Base-by-base conservation (phyloP, 2,113 vertebrate species). In the Vidua chalybeata region DNA sequence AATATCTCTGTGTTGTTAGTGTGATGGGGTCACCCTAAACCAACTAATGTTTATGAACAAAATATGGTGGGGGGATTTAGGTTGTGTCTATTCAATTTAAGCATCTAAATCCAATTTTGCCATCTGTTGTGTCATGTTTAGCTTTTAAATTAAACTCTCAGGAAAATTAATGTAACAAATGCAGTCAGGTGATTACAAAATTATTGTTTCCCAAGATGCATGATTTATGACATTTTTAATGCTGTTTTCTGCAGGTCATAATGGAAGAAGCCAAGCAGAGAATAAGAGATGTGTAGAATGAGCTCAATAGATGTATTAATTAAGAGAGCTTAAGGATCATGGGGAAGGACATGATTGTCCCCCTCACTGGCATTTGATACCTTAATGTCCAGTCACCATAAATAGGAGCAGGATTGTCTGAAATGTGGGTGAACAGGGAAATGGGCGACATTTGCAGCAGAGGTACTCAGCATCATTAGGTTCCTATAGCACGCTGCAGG, bases 111-210 rank as follows among this genome's bases (percentile, higher is more conserved):
- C 48, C 11, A 86, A 48, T 95, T 92, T 83, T 1, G 1, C 58
- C 54, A 73, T 86, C 67, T 92, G 20, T 83, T 80, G 22, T 74
- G 71, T 73, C 92, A 62, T 35, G 31, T 76, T 95, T 73, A 80
- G 72, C 46, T 90, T 90, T 93, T 74, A 85, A 88, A 90, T 94
- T 69, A 94, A 90, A 51, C 51, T 92, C 37, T 93, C 11, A 51
- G 63, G 63, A 77, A 85, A 84, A 97, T 74, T 22, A 86, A 48
- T 46, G 11, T 66, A 62, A 46, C 0, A 1, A 79, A 48, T 21
- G 5, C 22, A 37, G 58, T 54, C 62, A 79, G 26, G 75, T 77
- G 85, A 86, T 85, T 88, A 35, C 27, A 66, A 83, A 80, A 63
- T 69, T 77, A 35, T 83, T 86, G 51, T 80, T 93, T 52, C 59